Percentiles rank a stretch among this genome's conserved stretches.
These are phyloP conservation scores for zebrafish (Danio rerio) DNA, from an alignment of 2,113 vertebrate species.

Conservation along the genomic window DNA sequence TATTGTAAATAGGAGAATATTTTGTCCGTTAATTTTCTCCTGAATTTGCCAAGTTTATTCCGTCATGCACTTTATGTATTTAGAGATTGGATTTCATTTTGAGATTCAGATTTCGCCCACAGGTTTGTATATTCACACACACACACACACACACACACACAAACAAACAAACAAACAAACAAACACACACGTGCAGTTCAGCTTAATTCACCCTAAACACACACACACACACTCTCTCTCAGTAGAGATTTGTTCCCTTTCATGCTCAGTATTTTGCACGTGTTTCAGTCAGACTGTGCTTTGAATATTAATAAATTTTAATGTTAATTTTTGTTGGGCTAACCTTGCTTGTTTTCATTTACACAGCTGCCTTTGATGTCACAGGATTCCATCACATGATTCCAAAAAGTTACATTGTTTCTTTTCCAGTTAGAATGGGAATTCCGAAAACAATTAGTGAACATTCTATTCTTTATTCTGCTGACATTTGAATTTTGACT, in stretches of 20 bases:
- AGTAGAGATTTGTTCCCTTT: conserved; percentile 20
- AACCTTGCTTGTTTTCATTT: conserved; percentile 6
- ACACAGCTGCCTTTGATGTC: background rate
- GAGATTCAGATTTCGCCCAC: too few species aligned
- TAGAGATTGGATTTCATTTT: background rate
- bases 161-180: too few species aligned
- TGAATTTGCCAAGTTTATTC: conserved; percentile 16
- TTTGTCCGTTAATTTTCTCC: conserved; percentile 24
- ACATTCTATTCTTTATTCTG: too few species aligned
- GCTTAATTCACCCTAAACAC: conserved; percentile 38
- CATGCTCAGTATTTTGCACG: conserved; percentile 66
- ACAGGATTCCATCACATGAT: background rate
- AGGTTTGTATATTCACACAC: conserved; percentile 37
- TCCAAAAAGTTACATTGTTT: too few species aligned
- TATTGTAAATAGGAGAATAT: conserved; percentile 51
- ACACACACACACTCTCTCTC: background rate
- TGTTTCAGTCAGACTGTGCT: conserved; percentile 57
- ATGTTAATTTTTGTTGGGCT: conserved; percentile 36
- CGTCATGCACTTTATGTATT: conserved; percentile 41
- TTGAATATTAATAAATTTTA: conserved; percentile 66
- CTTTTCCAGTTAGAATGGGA: too few species aligned
- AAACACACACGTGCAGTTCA: conserved; percentile 9
- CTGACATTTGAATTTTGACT: too few species aligned
- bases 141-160: background rate
- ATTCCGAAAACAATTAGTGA: too few species aligned